Conservation (phyloP, 2,888 invertebrate genomes). For the Trichopoda pennipes region DNA sequence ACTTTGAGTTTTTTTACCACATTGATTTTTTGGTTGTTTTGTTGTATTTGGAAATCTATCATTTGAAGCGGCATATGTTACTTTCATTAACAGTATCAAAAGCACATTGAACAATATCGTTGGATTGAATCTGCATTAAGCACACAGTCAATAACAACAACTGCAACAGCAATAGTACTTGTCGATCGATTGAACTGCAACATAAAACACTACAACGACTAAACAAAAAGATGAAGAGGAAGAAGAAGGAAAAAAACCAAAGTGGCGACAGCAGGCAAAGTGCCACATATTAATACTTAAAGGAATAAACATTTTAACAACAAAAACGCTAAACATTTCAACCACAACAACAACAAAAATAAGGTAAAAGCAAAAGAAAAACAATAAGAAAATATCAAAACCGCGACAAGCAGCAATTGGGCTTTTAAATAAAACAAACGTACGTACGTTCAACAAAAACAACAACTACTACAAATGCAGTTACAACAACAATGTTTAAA, state of each 20-base stretch:
- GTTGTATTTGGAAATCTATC: constrained; percentile 44
- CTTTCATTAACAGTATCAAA: constrained; percentile 61
- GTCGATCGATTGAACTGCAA: constrained; percentile 69
- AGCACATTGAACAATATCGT: constrained; percentile 62
- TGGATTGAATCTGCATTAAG: constrained; percentile 56
- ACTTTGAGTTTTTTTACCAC: background rate
- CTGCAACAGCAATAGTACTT: constrained; percentile 72
- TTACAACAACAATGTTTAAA: constrained; percentile 49
- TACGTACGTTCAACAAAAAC: constrained; percentile 44
- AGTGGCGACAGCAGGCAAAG: constrained; percentile 79
- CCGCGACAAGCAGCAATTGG: constrained; percentile 73
- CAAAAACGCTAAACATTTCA: constrained; percentile 47
- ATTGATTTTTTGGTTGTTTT: background rate
- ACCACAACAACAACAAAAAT: constrained; percentile 27
- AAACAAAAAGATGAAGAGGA: constrained; percentile 12
- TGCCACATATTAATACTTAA: constrained; percentile 68
- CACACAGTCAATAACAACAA: constrained; percentile 25
- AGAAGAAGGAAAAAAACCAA: constrained; percentile 54
- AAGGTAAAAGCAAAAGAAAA: constrained; percentile 12
- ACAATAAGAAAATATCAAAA: constrained; percentile 36
- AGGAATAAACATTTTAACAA: constrained; percentile 60
- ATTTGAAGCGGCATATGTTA: constrained; percentile 63
- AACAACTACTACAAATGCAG: constrained; percentile 30
- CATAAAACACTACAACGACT: constrained; percentile 46
- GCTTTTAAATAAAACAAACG: constrained; percentile 74